Base-by-base conservation (phyloP, 2,888 invertebrate genomes). In the Aporophyla nigra region DNA sequence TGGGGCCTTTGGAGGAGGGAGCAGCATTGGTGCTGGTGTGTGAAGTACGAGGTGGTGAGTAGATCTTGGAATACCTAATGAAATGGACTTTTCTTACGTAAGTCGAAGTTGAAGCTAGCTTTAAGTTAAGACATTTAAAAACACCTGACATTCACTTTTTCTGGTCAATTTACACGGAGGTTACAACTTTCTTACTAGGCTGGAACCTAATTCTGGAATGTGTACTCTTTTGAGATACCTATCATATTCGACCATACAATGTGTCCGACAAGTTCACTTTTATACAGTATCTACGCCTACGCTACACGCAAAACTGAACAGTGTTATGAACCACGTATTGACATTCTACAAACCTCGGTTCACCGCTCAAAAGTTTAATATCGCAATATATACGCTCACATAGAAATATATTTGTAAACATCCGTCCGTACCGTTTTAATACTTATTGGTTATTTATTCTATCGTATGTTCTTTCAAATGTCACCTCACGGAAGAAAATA, bases 11-110 rank as follows among this genome's bases (percentile, higher is more conserved):
- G 90, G 97, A 98, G 91, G 99, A 99, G 95, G 98, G 98, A 53
- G 97, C 98, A 82, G 98, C 98, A 88, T 97, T 99, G 87, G 97
- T 98, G 54, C 96, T 99, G 81, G 98, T 98, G 82, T 99, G 99
- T 92, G 98, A 98, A 97, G 99, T 99, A 78, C 97, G 98, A 90
- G 99, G 99, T 89, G 99, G 99, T 99, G 97, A 98, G 73, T 65
- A 43, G n/a, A 14, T 7, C 5, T n/a, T 40, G 40, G 7, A 40
- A 40, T 27, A 40, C 7, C 4, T 62, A 40, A 62, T 14, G 21
- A 61, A 61, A n/a, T 40, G 3, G 33, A 6, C 10, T 5, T 58
- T 19, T 40, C 0, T 49, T 71, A 6, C 2, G 4, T 7, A 33
- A 56, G 14, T 33, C 51, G 2, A 66, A 14, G 10, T 3, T 19